A percentile compares a stretch with the other conserved stretches of the same genome.
phyloP scores from a whole-genome alignment of 2,797 vertebrate genomes.

The Ceyx erithaca region DNA sequence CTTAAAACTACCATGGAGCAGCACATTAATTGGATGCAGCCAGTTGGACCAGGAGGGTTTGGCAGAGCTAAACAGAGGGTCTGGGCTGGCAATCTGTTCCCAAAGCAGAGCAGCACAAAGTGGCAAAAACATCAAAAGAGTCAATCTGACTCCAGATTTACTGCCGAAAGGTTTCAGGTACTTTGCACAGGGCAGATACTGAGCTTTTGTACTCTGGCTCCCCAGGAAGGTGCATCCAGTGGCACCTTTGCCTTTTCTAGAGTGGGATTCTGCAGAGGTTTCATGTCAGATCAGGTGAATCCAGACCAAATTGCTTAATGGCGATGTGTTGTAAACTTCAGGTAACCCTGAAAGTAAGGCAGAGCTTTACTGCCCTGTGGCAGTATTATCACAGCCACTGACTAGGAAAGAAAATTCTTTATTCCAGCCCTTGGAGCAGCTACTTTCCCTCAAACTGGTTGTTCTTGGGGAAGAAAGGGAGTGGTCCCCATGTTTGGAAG shows the following conservation, averaged over 20 bases:
- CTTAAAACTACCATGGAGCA: not conserved
- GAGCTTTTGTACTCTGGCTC: not conserved
- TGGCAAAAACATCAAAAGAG: not conserved
- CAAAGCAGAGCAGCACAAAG: not conserved
- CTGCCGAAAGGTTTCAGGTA: not conserved
- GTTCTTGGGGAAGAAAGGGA: not conserved
- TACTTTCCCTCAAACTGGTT: not conserved
- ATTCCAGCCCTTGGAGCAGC: not conserved
- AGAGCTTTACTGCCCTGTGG: not conserved
- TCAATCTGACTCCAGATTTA: not conserved
- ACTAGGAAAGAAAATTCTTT: not conserved
- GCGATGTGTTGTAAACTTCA: not conserved
- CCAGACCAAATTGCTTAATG: not conserved
- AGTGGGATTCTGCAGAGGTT: not conserved
- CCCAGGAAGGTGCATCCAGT: not conserved
- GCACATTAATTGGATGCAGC: not conserved
- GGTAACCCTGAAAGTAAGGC: not conserved
- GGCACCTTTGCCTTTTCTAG: not conserved
- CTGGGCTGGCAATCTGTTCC: not conserved
- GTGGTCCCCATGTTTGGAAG: not conserved
- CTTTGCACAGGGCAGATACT: not conserved
- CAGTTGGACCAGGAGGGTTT: rapidly evolving
- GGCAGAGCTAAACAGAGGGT: not conserved
- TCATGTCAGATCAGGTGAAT: not conserved
- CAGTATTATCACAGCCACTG: not conserved